phyloP scores from a whole-genome alignment of 1,140 invertebrate species.

The Bombus sylvicola region DNA sequence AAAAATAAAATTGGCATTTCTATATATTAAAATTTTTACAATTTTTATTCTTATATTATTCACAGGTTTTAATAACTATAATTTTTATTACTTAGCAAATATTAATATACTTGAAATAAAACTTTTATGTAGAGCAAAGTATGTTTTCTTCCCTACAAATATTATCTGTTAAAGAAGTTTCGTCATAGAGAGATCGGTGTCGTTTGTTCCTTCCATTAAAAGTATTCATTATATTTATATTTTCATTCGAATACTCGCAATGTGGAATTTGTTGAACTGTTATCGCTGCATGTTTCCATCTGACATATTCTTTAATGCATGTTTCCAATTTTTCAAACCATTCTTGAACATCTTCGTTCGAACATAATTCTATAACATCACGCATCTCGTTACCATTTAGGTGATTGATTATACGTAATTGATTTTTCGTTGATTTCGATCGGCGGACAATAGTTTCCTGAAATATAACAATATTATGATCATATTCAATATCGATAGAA shows the following conservation, averaged over 20 bases:
- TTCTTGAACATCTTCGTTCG: conserved; percentile 79
- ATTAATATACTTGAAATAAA: neutral
- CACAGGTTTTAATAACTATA: neutral
- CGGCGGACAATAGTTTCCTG: conserved; percentile 78
- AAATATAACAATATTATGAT: conserved; percentile 1
- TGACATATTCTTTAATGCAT: conserved; percentile 83
- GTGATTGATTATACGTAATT: conserved; percentile 80
- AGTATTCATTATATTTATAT: conserved; percentile 73
- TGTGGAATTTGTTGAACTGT: conserved; percentile 85
- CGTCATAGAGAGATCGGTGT: conserved; percentile 85
- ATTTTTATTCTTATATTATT: neutral
- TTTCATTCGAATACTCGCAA: conserved; percentile 76
- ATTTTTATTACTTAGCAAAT: neutral
- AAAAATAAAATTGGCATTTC: neutral
- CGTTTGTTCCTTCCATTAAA: conserved; percentile 80
- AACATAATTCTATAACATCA: conserved; percentile 75
- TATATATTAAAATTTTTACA: neutral
- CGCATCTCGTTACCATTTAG: conserved; percentile 76
- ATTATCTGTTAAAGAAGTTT: conserved; percentile 85
- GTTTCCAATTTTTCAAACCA: conserved; percentile 82
- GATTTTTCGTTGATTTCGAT: conserved; percentile 75
- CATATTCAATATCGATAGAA: neutral
- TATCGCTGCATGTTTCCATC: conserved; percentile 87
- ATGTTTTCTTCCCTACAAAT: neutral
- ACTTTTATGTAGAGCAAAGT: neutral